These are phyloP conservation scores for Muricea muricata DNA, from an alignment of 92 coral and sea anemone species.

Conservation along the genomic window DNA sequence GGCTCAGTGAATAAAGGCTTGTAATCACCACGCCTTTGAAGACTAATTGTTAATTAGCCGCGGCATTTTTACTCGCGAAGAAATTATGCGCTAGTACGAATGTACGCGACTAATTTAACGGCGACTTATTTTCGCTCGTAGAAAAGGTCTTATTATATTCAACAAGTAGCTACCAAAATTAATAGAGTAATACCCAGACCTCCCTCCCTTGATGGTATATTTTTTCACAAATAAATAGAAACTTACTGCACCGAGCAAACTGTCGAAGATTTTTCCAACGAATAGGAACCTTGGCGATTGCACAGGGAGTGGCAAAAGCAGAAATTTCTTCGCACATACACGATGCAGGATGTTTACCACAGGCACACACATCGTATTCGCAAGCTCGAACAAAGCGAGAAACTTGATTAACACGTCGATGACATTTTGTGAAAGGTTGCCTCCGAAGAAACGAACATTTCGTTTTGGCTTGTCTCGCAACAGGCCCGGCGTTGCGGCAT, in stretches of 20 bases:
- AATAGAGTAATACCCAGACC: too few species aligned
- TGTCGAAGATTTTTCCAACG: background rate
- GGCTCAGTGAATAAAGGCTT: too few species aligned
- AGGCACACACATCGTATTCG: conserved; percentile 35
- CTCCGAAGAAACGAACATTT: conserved; percentile 7
- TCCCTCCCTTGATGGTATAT: background rate
- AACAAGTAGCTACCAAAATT: too few species aligned
- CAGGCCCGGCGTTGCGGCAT: background rate
- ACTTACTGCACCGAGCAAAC: conserved; percentile 30
- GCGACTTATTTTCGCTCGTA: too few species aligned
- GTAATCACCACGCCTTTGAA: too few species aligned
- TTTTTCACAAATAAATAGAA: background rate
- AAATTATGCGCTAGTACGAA: too few species aligned
- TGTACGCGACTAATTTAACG: too few species aligned
- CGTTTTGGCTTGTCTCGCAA: conserved; percentile 21
- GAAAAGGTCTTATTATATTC: too few species aligned
- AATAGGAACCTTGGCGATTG: conserved; percentile 1
- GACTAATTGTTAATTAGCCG: too few species aligned
- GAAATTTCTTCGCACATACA: conserved; percentile 23
- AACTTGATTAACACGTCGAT: background rate
- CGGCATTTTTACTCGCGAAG: too few species aligned
- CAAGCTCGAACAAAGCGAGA: background rate
- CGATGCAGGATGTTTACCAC: conserved; percentile 17
- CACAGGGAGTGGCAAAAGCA: conserved; percentile 7
- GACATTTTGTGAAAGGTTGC: conserved; percentile 14